phyloP scores from a whole-genome alignment of 2,113 vertebrate genomes.

The Grammomys surdaster region DNA sequence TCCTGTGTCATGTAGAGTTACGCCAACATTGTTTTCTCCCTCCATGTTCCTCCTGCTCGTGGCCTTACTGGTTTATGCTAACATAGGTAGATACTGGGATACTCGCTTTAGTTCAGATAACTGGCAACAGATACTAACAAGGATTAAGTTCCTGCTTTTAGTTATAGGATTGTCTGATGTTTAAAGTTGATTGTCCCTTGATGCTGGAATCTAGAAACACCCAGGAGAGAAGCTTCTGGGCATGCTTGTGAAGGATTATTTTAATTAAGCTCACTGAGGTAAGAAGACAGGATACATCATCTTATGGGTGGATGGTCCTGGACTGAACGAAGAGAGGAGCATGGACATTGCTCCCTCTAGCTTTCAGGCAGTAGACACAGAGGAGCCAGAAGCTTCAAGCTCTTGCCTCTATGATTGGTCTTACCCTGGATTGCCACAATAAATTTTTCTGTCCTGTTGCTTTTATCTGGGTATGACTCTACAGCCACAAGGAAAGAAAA shows the following conservation, averaged over 20 bases:
- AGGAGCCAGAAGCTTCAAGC: not conserved
- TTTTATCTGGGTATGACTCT: not conserved
- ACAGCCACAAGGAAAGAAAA: not conserved
- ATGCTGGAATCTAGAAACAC: not conserved
- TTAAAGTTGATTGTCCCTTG: not conserved
- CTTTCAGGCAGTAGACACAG: not conserved
- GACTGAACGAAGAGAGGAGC: no score
- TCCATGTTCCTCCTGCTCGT: no score
- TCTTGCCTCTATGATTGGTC: not conserved
- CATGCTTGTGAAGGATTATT: not conserved
- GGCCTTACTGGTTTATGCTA: no score
- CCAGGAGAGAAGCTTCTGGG: no score
- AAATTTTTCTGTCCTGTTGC: not conserved
- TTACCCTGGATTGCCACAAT: not conserved
- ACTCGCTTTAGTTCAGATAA: not conserved
- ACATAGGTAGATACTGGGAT: not conserved
- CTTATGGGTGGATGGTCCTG: not conserved
- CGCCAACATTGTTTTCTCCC: not conserved
- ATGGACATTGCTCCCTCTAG: fast-evolving
- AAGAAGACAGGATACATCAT: not conserved
- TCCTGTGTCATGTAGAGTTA: not conserved
- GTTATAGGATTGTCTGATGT: not conserved
- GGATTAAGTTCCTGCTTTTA: not conserved
- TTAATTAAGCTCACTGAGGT: not conserved
- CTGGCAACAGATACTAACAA: no score